Evolutionary conservation across 1,140 invertebrate genomes (phyloP), one percentile per base, ranked within the genome.

Genomic region (Papilio glaucus): DNA sequence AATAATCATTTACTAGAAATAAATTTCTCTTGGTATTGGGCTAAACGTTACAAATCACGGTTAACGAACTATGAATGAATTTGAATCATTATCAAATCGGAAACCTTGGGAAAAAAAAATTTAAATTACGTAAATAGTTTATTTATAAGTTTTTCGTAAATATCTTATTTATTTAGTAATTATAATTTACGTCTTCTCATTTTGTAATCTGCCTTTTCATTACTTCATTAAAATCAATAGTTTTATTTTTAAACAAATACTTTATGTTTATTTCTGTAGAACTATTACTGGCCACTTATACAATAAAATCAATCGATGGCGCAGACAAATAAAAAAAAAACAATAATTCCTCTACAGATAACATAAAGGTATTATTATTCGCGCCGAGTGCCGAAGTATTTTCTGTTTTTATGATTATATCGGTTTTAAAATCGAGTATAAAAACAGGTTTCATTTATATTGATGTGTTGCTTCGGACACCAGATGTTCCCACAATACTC

Each of bases 341-440:
- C 5, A 18, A 45, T 18, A 45, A 45, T 15, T 49, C 15, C 7
- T 49, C 42, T 45, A 45, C 45, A 49, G 18, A 49, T 49, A 49
- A 49, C 18, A 21, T 49, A 49, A 49, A 21, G 21, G 18, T 21
- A 1, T 49, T 49, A 49, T 18, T 49, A 49, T 49, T 15, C 15
- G 18, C 45, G 15, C 45, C 18, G 45, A 21, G 45, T 49, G 45
- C 21, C 12, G 41, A 42, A 42, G 41, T n/a, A n/a, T 49, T 49
- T 49, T 45, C 42, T 49, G 45, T 49, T 49, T 49, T 49, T 49
- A 49, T 49, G 18, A 49, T 49, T 1, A 21, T 49, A 49, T 49
- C 45, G 45, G 21, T 49, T 18, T 49, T 49, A 49, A 49, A 49
- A 49, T 45, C 42, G 45, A 49, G 45, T 21, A 21, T 7, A 49